These are phyloP conservation scores for Amazona guildingii DNA, from an alignment of 2,113 vertebrate species.

Conservation along the genomic window DNA sequence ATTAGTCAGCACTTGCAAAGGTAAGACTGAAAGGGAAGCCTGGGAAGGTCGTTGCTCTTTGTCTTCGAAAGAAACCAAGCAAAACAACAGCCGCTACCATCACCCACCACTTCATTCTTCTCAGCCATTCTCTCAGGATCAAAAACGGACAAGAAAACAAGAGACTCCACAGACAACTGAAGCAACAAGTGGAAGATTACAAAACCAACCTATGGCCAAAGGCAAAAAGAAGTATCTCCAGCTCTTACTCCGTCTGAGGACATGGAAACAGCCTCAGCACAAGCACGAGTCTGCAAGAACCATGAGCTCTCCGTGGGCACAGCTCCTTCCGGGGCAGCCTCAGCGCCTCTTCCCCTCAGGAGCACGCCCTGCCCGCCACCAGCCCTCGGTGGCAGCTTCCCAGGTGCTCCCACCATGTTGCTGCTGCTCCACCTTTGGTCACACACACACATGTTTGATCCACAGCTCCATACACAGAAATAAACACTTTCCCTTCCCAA, in stretches of 20 bases:
- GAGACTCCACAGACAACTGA: background rate
- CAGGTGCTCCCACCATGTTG: fast-evolving
- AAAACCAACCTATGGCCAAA: background rate
- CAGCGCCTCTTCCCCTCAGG: fast-evolving
- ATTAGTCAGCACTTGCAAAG: background rate
- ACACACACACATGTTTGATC: fast-evolving
- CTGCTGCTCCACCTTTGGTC: fast-evolving
- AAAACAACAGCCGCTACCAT: background rate
- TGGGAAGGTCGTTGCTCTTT: background rate
- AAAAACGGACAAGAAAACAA: background rate
- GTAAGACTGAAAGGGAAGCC: background rate
- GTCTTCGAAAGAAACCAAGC: background rate
- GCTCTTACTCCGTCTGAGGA: fast-evolving
- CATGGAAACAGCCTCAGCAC: fast-evolving
- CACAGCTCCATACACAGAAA: fast-evolving
- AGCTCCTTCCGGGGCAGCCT: fast-evolving
- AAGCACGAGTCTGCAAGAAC: fast-evolving
- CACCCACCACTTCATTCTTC: background rate
- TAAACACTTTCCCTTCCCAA: background rate
- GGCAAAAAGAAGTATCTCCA: background rate
- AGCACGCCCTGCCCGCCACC: fast-evolving
- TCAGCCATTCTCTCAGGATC: background rate
- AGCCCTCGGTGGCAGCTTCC: background rate
- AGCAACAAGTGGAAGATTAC: background rate
- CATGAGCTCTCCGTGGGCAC: fast-evolving